Evolutionary conservation across 2,888 invertebrate species (phyloP).

Genomic region (Tuta absoluta): DNA sequence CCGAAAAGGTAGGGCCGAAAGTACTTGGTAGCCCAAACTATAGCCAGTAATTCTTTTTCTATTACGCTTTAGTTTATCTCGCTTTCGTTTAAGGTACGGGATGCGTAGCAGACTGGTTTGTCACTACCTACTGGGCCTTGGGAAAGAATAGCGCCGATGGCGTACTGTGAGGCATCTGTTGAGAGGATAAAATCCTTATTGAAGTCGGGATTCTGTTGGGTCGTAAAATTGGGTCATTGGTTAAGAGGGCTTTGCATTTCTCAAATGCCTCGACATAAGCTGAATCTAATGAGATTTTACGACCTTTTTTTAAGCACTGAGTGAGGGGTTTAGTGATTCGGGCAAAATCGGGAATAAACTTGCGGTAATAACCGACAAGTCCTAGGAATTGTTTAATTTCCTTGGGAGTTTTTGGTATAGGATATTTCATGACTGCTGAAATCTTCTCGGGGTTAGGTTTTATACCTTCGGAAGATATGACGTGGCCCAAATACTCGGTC

Average conservation of each 20-base stretch:
- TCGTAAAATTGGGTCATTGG: background rate
- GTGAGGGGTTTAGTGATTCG: conserved; percentile 9
- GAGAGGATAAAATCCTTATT: conserved; percentile 8
- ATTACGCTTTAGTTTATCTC: too few relatives aligned
- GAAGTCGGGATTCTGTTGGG: too few relatives aligned
- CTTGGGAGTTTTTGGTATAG: conserved; percentile 12
- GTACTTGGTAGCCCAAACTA: too few relatives aligned
- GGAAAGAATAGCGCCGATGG: conserved; percentile 17
- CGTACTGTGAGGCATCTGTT: conserved; percentile 11
- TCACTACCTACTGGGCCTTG: conserved; percentile 26
- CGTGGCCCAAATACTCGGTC: conserved; percentile 10
- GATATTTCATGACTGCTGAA: conserved; percentile 1
- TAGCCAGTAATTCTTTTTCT: too few relatives aligned
- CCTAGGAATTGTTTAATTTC: conserved; percentile 2
- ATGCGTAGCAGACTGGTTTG: conserved; percentile 30
- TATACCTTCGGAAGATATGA: background rate
- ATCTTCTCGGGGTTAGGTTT: conserved; percentile 1
- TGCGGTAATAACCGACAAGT: too few relatives aligned
- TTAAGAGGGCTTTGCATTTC: conserved; percentile 3
- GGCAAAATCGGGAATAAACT: conserved; percentile 1
- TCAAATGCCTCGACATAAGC: background rate
- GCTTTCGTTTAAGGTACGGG: too few relatives aligned
- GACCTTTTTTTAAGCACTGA: conserved; percentile 5
- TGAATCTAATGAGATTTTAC: background rate
- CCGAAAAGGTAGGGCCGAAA: too few relatives aligned